Evolutionary conservation across 30 jellyfish, hydroid and myxozoan genomes (phyloP).

Genomic region (Aurelia coerulea): DNA sequence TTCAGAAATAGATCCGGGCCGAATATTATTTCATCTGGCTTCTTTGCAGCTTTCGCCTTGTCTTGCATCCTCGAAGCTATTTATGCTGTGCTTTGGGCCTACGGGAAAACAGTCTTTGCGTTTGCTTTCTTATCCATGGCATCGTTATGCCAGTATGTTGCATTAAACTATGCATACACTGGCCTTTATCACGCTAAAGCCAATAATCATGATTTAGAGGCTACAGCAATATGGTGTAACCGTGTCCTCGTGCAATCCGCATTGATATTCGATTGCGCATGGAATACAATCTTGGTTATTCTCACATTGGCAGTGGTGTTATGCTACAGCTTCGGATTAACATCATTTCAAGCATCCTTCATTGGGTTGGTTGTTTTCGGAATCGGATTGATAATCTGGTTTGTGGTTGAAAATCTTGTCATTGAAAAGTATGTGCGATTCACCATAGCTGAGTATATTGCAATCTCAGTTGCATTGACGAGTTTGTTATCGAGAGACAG

Average conservation of each 20-base stretch:
- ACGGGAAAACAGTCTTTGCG: conserved; percentile 13
- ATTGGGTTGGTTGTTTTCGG: conserved; percentile 32
- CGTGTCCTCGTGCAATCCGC: conserved; percentile 55
- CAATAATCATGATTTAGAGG: conserved; percentile 1
- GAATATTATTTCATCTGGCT: background rate
- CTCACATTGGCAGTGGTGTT: conserved; percentile 36
- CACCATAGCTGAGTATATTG: conserved; percentile 47
- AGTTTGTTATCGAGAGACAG: conserved; percentile 47
- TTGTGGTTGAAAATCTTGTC: conserved; percentile 36
- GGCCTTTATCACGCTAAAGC: conserved; percentile 29
- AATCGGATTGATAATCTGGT: conserved; percentile 54
- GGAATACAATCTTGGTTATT: conserved; percentile 38
- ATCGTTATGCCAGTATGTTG: conserved; percentile 12
- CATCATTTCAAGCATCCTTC: conserved; percentile 55
- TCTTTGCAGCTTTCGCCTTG: conserved; percentile 19
- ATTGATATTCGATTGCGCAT: conserved; percentile 55
- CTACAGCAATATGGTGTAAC: conserved; percentile 40
- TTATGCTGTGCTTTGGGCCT: conserved; percentile 35
- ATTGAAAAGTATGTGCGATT: conserved; percentile 59
- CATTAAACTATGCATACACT: conserved; percentile 47
- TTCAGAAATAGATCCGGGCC: conserved; percentile 2
- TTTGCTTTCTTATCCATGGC: conserved; percentile 35
- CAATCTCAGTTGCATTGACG: conserved; percentile 54
- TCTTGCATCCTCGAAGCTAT: conserved; percentile 45
- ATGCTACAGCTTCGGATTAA: conserved; percentile 27